Evolutionary conservation across 2,113 vertebrate genomes (phyloP).

Genomic region (Natator depressus): DNA sequence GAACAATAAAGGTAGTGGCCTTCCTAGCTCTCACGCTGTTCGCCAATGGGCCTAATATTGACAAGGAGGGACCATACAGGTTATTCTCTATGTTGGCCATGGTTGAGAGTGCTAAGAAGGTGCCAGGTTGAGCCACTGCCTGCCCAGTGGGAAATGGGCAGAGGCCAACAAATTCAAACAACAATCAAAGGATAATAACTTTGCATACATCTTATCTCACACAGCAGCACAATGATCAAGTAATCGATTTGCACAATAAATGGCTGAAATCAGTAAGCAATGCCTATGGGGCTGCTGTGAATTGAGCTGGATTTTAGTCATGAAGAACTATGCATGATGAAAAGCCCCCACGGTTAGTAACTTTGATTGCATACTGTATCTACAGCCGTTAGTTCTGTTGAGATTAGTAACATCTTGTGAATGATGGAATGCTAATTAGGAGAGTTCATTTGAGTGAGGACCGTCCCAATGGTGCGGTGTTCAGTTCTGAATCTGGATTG

Average conservation of each 20-base stretch:
- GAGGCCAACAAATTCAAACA: not conserved
- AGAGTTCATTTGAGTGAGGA: not conserved
- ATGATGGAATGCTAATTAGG: not conserved
- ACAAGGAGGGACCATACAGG: not conserved
- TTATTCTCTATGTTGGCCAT: not conserved
- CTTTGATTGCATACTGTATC: not conserved
- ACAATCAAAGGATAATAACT: not conserved
- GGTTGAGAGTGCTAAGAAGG: not conserved
- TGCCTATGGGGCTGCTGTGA: not conserved
- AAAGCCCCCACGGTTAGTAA: not conserved
- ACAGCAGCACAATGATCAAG: accelerated
- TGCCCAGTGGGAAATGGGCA: not conserved
- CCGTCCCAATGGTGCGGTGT: not conserved
- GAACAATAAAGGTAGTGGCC: not conserved
- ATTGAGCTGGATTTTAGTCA: not conserved
- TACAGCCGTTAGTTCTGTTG: not conserved
- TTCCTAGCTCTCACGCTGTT: not conserved
- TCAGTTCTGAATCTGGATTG: not conserved
- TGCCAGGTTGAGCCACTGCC: not conserved
- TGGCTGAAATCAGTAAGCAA: not conserved
- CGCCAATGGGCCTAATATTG: not conserved
- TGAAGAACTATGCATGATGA: not conserved
- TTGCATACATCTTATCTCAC: not conserved
- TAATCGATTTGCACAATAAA: not conserved
- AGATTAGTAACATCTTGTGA: not conserved